Conservation (phyloP, 1,140 invertebrate genomes). For the Ceratina calcarata region DNA sequence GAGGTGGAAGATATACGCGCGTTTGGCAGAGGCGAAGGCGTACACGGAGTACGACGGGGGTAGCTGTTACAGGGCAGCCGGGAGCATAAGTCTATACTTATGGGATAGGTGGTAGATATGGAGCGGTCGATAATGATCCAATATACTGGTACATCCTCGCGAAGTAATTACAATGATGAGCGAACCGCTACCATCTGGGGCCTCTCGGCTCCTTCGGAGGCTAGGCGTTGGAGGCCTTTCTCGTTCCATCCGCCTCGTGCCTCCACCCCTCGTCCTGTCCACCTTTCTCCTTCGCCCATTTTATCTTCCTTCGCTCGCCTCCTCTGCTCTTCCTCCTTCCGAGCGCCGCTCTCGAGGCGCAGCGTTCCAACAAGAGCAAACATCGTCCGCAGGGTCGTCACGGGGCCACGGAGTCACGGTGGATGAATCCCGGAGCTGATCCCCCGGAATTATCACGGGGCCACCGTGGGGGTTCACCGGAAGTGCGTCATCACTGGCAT, state of each 20-base stretch:
- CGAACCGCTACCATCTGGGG: conserved; percentile 73
- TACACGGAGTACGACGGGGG: neutral
- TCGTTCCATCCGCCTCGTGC: conserved; percentile 26
- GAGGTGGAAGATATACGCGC: conserved; percentile 31
- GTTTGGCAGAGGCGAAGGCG: conserved; percentile 15
- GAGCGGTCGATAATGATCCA: conserved; percentile 78
- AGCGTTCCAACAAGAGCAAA: conserved; percentile 76
- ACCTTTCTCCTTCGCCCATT: conserved; percentile 12
- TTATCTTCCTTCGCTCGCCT: conserved; percentile 37
- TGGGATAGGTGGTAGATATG: conserved; percentile 75
- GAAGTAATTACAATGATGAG: conserved; percentile 80
- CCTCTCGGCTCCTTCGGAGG: conserved; percentile 64
- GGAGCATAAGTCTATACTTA: conserved; percentile 73
- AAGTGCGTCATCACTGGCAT: conserved; percentile 70
- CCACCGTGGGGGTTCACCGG: conserved; percentile 69
- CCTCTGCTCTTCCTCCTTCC: conserved; percentile 38
- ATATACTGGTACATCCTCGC: conserved; percentile 78
- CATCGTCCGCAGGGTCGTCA: conserved; percentile 74
- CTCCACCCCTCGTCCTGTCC: conserved; percentile 10
- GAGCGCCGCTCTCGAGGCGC: conserved; percentile 48
- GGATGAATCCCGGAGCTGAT: conserved; percentile 68
- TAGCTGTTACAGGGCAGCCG: conserved; percentile 38
- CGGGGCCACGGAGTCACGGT: conserved; percentile 74
- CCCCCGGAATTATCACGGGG: conserved; percentile 69
- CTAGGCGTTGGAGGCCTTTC: conserved; percentile 57